Conservation (phyloP, 64 coral and sea anemone species). For the Pocillopora verrucosa region DNA sequence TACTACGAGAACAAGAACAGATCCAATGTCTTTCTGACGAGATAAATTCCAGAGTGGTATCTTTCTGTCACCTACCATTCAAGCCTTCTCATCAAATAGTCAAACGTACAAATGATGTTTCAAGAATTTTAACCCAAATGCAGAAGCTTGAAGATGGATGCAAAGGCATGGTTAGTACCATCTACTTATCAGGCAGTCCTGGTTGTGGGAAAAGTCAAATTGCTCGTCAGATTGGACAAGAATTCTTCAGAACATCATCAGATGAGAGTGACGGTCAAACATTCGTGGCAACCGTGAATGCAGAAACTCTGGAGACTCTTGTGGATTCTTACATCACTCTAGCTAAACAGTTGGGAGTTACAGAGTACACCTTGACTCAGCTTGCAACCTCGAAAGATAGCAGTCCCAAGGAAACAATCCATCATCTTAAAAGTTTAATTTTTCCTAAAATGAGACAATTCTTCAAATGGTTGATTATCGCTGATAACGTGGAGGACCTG, state of each 20-base stretch:
- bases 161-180: conserved; percentile 5
- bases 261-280: background rate
- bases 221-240: conserved; percentile 35
- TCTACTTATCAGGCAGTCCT: conserved; percentile 59
- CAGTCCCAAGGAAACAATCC: background rate
- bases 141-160: background rate
- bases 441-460: background rate
- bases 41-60: background rate
- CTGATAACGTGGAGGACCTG: conserved; percentile 20
- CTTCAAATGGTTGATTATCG: conserved; percentile 5
- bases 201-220: conserved; percentile 52
- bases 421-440: background rate
- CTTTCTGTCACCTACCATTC: conserved; percentile 21
- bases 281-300: conserved; percentile 6
- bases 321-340: background rate
- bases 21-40: background rate
- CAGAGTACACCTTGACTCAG: background rate
- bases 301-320: conserved; percentile 7
- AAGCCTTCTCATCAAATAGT: conserved; percentile 34
- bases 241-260: background rate
- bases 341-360: background rate
- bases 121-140: conserved; percentile 8
- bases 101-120: conserved; percentile 10
- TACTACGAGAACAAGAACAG: background rate
- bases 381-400: background rate